Evolutionary conservation across 2,888 invertebrate species (phyloP).

Genomic region (Perdita meconis): DNA sequence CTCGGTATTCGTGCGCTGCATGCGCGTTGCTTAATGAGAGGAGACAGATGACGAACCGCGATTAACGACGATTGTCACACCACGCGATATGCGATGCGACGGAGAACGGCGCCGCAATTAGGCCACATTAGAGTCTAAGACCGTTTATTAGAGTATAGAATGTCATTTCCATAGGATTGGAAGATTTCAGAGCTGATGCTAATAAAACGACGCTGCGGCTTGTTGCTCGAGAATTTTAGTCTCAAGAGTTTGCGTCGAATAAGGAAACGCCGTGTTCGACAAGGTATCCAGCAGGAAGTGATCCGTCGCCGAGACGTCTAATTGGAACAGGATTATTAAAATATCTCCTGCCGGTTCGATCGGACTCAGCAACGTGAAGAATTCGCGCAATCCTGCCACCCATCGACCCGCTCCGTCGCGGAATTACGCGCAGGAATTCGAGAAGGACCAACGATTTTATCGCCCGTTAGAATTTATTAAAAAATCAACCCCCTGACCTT

Average conservation of each 20-base stretch:
- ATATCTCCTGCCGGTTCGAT: conserved; percentile 54
- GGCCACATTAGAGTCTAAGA: too few species aligned
- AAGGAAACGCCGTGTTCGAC: background rate
- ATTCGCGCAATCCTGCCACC: conserved; percentile 49
- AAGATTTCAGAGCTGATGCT: too few species aligned
- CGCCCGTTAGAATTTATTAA: conserved; percentile 36
- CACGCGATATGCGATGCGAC: too few species aligned
- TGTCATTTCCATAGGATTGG: too few species aligned
- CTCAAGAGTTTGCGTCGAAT: background rate
- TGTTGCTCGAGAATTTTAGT: background rate
- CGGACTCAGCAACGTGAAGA: conserved; percentile 46
- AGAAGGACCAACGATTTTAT: conserved; percentile 39
- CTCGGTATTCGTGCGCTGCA: too few species aligned
- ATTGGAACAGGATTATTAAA: conserved; percentile 53
- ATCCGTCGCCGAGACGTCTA: conserved; percentile 33
- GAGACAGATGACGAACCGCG: too few species aligned
- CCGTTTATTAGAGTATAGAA: too few species aligned
- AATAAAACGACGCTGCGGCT: too few species aligned
- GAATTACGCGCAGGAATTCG: conserved; percentile 50
- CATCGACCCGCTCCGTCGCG: conserved; percentile 49
- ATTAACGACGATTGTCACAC: too few species aligned
- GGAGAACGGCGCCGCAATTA: too few species aligned
- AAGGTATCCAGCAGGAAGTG: background rate
- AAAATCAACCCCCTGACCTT: background rate
- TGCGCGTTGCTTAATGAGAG: too few species aligned